phyloP scores from a whole-genome alignment of 2,113 vertebrate genomes.

The Menura novaehollandiae region DNA sequence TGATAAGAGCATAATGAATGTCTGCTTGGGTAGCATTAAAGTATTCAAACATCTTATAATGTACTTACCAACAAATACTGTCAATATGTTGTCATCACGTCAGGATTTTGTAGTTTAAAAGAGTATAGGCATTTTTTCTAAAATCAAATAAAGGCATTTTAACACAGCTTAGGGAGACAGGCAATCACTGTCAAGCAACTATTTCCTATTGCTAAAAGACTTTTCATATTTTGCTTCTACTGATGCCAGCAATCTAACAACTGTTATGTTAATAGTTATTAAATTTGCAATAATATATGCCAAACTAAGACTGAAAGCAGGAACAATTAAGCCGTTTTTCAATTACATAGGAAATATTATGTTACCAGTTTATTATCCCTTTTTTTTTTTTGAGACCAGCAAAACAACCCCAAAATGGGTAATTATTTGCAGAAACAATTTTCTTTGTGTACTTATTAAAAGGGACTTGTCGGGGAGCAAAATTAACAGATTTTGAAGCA shows the following conservation, averaged over 20 bases:
- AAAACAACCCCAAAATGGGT: not conserved
- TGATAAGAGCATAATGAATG: not conserved
- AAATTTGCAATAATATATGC: not conserved
- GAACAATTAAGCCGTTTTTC: not conserved
- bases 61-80: not conserved
- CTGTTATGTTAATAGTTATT: not conserved
- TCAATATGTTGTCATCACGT: not conserved
- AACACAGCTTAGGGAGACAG: not conserved
- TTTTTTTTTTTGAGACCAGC: not conserved
- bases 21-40: not conserved
- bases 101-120: not conserved
- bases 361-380: not conserved
- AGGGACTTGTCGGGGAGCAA: not conserved
- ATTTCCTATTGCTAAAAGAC: not conserved
- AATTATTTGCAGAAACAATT: not conserved
- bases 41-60: not conserved
- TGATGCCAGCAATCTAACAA: not conserved
- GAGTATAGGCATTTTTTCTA: not conserved
- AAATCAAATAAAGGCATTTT: not conserved
- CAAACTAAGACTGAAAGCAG: not conserved
- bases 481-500: not conserved
- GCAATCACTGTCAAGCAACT: not conserved
- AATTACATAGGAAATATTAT: not conserved
- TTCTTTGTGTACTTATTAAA: not conserved
- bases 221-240: not conserved